Percentiles rank a stretch among this genome's conserved stretches.
Evolutionary conservation across 1,140 invertebrate genomes (phyloP).

Genomic region (Drosophila arawakana): DNA sequence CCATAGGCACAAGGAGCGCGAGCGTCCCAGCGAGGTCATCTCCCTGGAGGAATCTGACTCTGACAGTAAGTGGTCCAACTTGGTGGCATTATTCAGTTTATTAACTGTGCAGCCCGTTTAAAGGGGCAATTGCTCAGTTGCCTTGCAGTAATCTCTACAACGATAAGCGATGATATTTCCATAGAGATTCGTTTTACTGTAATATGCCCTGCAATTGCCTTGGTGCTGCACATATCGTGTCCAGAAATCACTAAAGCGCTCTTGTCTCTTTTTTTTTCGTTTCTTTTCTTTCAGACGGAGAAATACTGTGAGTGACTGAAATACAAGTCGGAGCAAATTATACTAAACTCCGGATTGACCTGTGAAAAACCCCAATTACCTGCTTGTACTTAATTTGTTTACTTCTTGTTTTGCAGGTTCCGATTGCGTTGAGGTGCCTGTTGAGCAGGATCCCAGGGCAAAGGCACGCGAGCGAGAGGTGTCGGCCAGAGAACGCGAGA

Average conservation of each 20-base stretch:
- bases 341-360: constrained; percentile 21
- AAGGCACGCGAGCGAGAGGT: constrained; percentile 19
- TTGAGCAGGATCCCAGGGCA: constrained; percentile 44
- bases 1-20: constrained; percentile 68
- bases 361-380: neutral
- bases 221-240: constrained; percentile 52
- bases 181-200: constrained; percentile 23
- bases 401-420: constrained; percentile 60
- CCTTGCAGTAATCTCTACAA: constrained; percentile 30
- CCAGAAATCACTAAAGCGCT: constrained; percentile 51
- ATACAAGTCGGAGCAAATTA: neutral
- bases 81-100: neutral
- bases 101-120: constrained; percentile 51
- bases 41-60: constrained; percentile 78
- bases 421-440: constrained; percentile 76
- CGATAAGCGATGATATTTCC: constrained; percentile 58
- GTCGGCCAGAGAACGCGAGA: constrained; percentile 30
- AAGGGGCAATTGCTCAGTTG: constrained; percentile 46
- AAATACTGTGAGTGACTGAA: constrained; percentile 57
- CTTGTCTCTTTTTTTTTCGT: constrained; percentile 44
- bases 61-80: constrained; percentile 59
- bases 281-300: constrained; percentile 51
- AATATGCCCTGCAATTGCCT: constrained; percentile 37
- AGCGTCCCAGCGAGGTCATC: constrained; percentile 67
- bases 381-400: constrained; percentile 29